Conservation (phyloP, 2,113 vertebrate genomes). For the Neofelis nebulosa region DNA sequence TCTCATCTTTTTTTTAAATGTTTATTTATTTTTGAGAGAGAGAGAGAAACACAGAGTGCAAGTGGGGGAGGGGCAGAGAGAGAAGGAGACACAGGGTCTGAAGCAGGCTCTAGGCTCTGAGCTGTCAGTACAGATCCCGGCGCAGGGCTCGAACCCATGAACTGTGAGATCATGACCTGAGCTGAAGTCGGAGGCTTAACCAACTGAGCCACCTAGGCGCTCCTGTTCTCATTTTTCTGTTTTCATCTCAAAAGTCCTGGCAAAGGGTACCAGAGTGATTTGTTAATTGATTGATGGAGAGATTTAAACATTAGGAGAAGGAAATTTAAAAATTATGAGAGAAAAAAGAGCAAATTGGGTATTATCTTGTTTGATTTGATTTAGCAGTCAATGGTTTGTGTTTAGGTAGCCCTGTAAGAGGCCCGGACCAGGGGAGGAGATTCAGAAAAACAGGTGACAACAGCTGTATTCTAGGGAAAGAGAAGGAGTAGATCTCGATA, state of each 20-base stretch:
- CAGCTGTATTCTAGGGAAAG: neutral
- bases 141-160: no score
- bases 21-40: no score
- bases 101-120: no score
- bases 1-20: neutral
- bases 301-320: neutral
- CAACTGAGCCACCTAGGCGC: no score
- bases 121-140: no score
- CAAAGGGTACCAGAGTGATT: neutral
- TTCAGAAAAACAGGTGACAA: neutral
- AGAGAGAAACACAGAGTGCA: no score
- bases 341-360: neutral
- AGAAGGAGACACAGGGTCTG: no score
- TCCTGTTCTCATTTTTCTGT: neutral
- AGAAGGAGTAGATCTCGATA: neutral
- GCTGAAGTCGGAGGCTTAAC: no score
- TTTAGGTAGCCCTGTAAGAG: neutral
- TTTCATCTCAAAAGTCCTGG: neutral
- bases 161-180: no score
- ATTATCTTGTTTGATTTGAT: constrained; percentile 21
- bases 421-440: neutral
- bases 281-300: neutral
- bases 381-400: neutral
- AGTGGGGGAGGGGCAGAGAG: no score
- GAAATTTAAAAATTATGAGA: neutral